Evolutionary conservation across 2,797 vertebrate genomes (phyloP), one percentile per base, ranked within the genome.

Genomic region (Gadopsis marmoratus): DNA sequence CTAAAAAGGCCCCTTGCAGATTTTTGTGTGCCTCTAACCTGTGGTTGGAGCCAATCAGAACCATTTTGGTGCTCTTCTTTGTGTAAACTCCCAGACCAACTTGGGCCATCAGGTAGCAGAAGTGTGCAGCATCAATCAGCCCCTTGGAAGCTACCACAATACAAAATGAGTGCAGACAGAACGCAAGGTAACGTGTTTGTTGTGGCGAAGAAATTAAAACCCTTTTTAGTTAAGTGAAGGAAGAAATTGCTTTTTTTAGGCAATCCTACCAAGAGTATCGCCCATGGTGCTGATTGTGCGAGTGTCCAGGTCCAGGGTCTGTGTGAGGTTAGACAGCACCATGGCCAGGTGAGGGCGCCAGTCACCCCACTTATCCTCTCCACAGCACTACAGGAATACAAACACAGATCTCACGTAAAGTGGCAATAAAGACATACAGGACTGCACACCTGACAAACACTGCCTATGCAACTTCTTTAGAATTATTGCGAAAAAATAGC

Each of bases 331-430:
- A 54, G 98, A 99, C 78, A 99, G 90, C 76, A 99, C 96, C 98
- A 99, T 99, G 23, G 98, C 98, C 65, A 99, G 94, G 65, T 99
- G 98, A 16, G 98, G 98, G 67, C 98, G 95, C 98, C 98, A 99
- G 87, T 99, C 98, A 3, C 98, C 98, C 98, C 98, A 99, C 83
- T 97, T 99, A 90, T 99, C 98, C 66, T 99, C 98, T 82, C 98
- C 98, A 55, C 98, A 99, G 83, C 97, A 99, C 98, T 98, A 39
- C 0, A 26, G 0, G 4, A 39, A 77, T 0, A 70, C 0, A 75
- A 45, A 10, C 37, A 71, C 6, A 55, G 4, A 5, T 5, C 4
- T 62, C 9, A 68, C 29, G 29, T 37, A 1, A 59, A 60, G 31
- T 14, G 23, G 21, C 21, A 72, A 35, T 41, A 58, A 54, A 58